Evolutionary conservation across 1,140 invertebrate genomes (phyloP).

Genomic region (Prorops nasuta): DNA sequence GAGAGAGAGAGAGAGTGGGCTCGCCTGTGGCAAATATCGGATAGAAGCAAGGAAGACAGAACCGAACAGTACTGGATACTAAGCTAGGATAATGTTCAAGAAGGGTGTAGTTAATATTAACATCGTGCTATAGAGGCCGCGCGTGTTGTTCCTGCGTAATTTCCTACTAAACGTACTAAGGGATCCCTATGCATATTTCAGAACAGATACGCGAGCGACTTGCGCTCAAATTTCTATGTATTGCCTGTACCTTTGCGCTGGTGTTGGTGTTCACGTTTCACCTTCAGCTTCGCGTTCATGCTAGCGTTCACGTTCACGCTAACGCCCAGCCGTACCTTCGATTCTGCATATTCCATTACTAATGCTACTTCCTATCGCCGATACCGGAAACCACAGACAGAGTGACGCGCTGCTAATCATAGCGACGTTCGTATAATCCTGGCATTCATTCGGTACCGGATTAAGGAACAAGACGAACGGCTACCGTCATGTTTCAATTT

Average conservation of each 20-base stretch:
- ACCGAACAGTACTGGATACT: too few relatives aligned
- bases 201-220: slow-evolving; percentile 1
- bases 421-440: not conserved
- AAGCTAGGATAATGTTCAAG: slow-evolving; percentile 32
- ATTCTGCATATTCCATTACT: not conserved
- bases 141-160: slow-evolving; percentile 45
- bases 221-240: too few relatives aligned
- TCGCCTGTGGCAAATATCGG: too few relatives aligned
- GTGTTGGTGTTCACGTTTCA: too few relatives aligned
- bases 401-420: not conserved
- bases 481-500: not conserved
- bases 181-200: slow-evolving; percentile 46
- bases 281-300: too few relatives aligned
- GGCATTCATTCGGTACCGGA: not conserved
- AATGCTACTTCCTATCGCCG: not conserved
- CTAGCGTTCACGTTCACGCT: too few relatives aligned
- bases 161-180: slow-evolving; percentile 42
- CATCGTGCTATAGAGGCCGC: slow-evolving; percentile 30
- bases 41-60: too few relatives aligned
- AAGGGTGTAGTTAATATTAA: slow-evolving; percentile 45
- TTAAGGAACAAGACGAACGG: too few relatives aligned
- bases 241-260: too few relatives aligned
- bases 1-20: too few relatives aligned
- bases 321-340: too few relatives aligned
- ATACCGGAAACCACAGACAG: not conserved